Conservation (phyloP, 2,113 vertebrate species). For the Carassius gibelio region DNA sequence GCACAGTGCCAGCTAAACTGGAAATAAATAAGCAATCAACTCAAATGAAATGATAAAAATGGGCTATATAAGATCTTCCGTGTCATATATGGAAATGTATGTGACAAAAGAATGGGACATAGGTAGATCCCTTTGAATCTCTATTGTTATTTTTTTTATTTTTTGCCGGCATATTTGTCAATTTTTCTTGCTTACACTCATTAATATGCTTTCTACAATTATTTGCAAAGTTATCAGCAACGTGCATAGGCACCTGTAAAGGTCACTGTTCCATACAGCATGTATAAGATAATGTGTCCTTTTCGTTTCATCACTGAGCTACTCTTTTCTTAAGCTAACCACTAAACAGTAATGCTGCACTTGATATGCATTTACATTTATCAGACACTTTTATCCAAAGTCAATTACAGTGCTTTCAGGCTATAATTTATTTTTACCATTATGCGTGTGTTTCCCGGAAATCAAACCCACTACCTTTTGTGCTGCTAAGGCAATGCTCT, state of each 20-base stretch:
- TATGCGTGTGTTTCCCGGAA: too few relatives aligned
- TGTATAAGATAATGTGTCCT: conserved; percentile 11
- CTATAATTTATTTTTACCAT: too few relatives aligned
- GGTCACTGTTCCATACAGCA: not conserved
- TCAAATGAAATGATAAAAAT: conserved; percentile 57
- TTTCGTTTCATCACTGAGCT: conserved; percentile 17
- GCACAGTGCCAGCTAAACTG: conserved; percentile 56
- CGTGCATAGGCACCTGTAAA: not conserved
- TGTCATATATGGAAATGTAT: conserved; percentile 39
- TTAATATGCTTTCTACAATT: not conserved
- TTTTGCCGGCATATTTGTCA: too few relatives aligned
- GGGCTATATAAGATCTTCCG: conserved; percentile 46
- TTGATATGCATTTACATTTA: conserved; percentile 51
- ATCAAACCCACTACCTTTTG: too few relatives aligned
- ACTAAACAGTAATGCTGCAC: conserved; percentile 37
- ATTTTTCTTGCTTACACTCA: not conserved
- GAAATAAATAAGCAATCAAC: conserved; percentile 64
- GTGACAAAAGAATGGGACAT: conserved; percentile 33
- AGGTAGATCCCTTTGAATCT: conserved; percentile 36
- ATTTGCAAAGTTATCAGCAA: not conserved
- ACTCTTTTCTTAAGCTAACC: conserved; percentile 16
- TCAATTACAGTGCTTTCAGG: too few relatives aligned
- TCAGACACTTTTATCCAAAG: too few relatives aligned
- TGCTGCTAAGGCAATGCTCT: too few relatives aligned
- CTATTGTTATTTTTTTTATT: not conserved